Base-by-base conservation (phyloP, 2,113 vertebrate genomes). In the Nicator chloris region DNA sequence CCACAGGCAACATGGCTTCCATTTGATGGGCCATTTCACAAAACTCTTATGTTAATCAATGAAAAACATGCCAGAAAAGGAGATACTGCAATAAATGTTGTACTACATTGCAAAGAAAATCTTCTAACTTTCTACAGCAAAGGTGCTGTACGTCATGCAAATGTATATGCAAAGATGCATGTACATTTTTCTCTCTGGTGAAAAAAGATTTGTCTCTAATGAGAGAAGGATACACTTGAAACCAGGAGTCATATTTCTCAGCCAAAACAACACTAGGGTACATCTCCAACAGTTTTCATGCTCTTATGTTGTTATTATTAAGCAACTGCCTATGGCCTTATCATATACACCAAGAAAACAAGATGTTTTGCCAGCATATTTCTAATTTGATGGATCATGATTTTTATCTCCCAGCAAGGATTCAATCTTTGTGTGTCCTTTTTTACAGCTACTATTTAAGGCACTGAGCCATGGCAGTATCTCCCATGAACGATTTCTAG, bases 361-460 rank as follows among this genome's bases (percentile, higher is more conserved):
- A 95, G 85, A 57, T 59, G 59, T 73, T 93, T 92, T 88, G 53
- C 54, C 71, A 94, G 63, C 33, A 86, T 35, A 86, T 77, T 94
- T 85, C 75, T 86, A 45, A 90, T 82, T 78, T 77, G 68, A 92
- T 83, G 56, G 75, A 77, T 88, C 9, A 3, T 66, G 56, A 86
- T 35, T 93, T 88, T 82, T 86, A 71, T 75, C 37, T 88, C 53
- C 44, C 77, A 84, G 47, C 61, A 63, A 75, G 56, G 72, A 88
- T 76, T 83, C 1, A 0, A 51, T 92, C 65, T 50, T 82, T 54
- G 18, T 12, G 18, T 64, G 56, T 78, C 61, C 60, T 86, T 93
- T 92, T 75, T 83, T 76, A 84, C 40, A 40, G 86, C 49, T 75
- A 64, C 49, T 51, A 44, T 35, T 86, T 93, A 89, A 92, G 51